These are phyloP conservation scores for Teinopalpus imperialis DNA, from an alignment of 2,888 invertebrate genomes.

Conservation along the genomic window DNA sequence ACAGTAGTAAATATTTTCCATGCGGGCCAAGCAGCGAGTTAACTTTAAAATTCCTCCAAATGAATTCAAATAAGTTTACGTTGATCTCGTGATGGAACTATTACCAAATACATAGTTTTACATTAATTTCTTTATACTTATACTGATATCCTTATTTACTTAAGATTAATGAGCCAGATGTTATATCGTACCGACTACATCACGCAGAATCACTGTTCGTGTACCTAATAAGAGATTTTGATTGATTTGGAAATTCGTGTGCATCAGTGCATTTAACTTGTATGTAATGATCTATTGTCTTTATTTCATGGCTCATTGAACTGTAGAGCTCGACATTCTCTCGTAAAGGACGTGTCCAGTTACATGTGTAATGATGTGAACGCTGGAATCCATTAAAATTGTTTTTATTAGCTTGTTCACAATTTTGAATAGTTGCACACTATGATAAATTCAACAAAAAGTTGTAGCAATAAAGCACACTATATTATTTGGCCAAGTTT, in stretches of 20 bases:
- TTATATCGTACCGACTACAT: background rate
- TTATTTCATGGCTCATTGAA: constrained; percentile 50
- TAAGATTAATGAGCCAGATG: constrained; percentile 3
- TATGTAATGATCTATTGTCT: constrained; percentile 57
- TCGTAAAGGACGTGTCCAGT: constrained; percentile 25
- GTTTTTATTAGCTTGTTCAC: background rate
- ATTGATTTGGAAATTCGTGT: constrained; percentile 36
- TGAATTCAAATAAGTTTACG: no score
- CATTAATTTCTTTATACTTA: no score
- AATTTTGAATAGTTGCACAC: background rate
- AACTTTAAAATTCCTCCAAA: no score
- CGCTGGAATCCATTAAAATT: background rate
- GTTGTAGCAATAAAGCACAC: no score
- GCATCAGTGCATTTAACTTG: constrained; percentile 52
- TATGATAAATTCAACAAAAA: background rate
- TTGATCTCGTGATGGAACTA: no score
- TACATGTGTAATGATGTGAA: constrained; percentile 16
- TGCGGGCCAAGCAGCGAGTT: no score
- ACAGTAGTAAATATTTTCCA: no score
- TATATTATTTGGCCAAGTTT: no score
- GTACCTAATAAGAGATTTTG: constrained; percentile 1
- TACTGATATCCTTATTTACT: no score
- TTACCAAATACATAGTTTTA: no score
- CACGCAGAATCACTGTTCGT: background rate
- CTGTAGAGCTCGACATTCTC: constrained; percentile 37